phyloP scores from a whole-genome alignment of 2,113 vertebrate genomes.

The Plecotus auritus region DNA sequence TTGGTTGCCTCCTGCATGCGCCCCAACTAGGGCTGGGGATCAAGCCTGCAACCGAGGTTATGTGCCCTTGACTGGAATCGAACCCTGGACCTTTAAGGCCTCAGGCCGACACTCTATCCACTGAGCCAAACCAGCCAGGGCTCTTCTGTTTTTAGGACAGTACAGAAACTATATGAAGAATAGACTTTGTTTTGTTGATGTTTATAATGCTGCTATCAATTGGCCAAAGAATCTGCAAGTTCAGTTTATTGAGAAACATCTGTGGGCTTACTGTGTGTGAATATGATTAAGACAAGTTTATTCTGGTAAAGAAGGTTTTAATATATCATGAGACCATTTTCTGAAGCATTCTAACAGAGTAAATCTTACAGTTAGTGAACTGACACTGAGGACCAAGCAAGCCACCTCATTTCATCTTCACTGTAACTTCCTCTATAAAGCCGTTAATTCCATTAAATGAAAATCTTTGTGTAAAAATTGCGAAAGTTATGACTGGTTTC shows the following conservation, averaged over 20 bases:
- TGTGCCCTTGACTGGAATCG: no score
- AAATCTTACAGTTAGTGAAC: background rate
- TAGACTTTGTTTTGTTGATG: background rate
- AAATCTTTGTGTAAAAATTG: slow-evolving; percentile 29
- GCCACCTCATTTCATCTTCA: background rate
- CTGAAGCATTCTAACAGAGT: background rate
- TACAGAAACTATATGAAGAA: background rate
- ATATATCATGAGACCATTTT: background rate
- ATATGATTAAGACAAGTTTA: background rate
- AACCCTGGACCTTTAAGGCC: no score
- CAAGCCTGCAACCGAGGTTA: no score
- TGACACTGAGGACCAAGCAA: background rate
- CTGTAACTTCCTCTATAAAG: background rate
- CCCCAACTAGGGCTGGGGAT: no score
- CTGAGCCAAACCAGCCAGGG: no score
- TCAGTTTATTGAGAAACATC: slow-evolving; percentile 3
- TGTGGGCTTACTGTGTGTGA: background rate
- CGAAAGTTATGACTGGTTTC: background rate
- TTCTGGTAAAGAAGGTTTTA: background rate
- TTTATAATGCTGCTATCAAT: background rate
- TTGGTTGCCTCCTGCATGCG: no score
- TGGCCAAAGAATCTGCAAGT: background rate
- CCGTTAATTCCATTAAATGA: slow-evolving; percentile 16
- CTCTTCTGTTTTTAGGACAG: background rate
- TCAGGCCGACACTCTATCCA: no score